These are phyloP conservation scores for Polyommatus iphigenia DNA, from an alignment of 2,888 invertebrate species.

Conservation along the genomic window DNA sequence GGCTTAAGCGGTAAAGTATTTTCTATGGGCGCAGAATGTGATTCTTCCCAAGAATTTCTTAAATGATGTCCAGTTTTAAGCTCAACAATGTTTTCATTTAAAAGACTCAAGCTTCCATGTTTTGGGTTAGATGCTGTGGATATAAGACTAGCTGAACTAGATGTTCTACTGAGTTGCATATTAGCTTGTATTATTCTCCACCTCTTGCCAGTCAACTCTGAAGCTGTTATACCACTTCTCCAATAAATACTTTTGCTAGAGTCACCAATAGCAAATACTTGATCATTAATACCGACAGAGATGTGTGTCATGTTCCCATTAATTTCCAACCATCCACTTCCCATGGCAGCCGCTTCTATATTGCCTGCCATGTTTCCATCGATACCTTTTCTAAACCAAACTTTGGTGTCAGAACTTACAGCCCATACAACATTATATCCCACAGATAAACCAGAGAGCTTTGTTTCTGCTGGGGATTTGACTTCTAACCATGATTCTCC, in stretches of 20 bases:
- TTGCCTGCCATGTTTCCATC: conserved; percentile 85
- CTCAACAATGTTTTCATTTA: conserved; percentile 65
- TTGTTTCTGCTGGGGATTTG: conserved; percentile 84
- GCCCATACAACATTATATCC: conserved; percentile 90
- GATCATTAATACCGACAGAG: conserved; percentile 93
- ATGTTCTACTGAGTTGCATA: conserved; percentile 90
- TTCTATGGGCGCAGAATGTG: conserved; percentile 87
- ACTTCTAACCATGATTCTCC: conserved; percentile 91
- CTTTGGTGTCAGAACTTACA: conserved; percentile 88
- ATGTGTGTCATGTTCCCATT: conserved; percentile 90
- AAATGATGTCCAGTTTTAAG: conserved; percentile 76
- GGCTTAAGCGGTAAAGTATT: conserved; percentile 82
- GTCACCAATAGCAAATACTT: conserved; percentile 92
- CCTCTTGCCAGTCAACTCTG: conserved; percentile 91
- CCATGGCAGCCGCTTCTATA: conserved; percentile 88
- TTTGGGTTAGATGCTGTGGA: conserved; percentile 82
- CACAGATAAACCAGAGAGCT: conserved; percentile 88
- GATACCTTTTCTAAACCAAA: conserved; percentile 91
- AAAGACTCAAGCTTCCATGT: conserved; percentile 83
- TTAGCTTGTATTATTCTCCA: conserved; percentile 91
- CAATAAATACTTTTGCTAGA: conserved; percentile 91
- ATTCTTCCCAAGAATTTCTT: conserved; percentile 84
- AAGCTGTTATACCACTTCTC: conserved; percentile 86
- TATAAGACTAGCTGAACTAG: conserved; percentile 87
- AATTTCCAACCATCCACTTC: conserved; percentile 94